Base-by-base conservation (phyloP, 2,113 vertebrate genomes). In the Carlito syrichta region DNA sequence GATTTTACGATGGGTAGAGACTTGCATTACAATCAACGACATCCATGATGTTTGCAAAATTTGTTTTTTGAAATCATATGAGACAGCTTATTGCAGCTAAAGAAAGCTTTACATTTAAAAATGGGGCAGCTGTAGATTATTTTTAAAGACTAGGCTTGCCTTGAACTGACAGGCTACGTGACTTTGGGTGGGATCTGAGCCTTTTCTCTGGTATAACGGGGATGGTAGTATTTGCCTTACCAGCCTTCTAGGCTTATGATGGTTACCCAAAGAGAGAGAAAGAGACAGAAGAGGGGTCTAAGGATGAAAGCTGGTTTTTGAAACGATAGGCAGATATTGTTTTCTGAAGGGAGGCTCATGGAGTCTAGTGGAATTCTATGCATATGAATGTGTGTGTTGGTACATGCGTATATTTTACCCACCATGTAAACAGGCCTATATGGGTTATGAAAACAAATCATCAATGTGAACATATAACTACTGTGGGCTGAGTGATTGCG, bases 81-180 rank as follows among this genome's bases (percentile, higher is more conserved):
- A 85, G 3, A 73, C 1, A 45, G 20, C 14, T 94, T 95, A 40
- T 19, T 94, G 38, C 4, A 58, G 19, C 27, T n/a, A 48, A 85
- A 45, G 40, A 82, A 94, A 71, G 30, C 17, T 87, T 95, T 78
- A 35, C 12, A 62, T 92, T 79, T 87, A 83, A 83, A 93, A 90
- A n/a, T 40, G 35, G 90, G 30, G 32, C 20, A 52, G n/a, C 25
- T 45, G 6, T 77, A 17, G 50, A n/a, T 71, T 68, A 17, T 76
- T 91, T 92, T 79, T 30, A 40, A 73, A 79, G 78, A 56, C 16
- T 25, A 56, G 38, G 19, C 16, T 94, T 58, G 5, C 71, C n/a
- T 88, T 48, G 81, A 91, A 32, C 52, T 45, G 54, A 32, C 56
- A 88, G 68, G n/a, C 50, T 89, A 0, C 48, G 43, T 90, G 88